These are phyloP conservation scores for Tokudaia tokunoshimensis DNA, from an alignment of 2,797 vertebrate species.

Conservation along the genomic window DNA sequence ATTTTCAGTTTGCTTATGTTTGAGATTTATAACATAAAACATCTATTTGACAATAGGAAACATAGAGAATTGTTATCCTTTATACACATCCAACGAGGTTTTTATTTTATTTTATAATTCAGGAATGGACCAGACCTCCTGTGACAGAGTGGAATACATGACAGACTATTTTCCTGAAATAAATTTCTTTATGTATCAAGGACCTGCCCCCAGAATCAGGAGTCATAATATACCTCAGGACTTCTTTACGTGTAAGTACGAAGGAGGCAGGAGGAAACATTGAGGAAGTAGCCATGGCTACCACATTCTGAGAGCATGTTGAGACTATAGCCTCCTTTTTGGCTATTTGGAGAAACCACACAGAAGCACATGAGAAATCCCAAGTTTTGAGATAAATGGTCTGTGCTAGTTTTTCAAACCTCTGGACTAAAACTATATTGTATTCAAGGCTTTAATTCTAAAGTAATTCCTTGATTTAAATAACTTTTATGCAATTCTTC, in stretches of 20 bases:
- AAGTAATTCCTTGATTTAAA: constrained; percentile 47
- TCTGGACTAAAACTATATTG: not conserved
- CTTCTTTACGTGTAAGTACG: constrained; percentile 93
- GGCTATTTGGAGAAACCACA: not conserved
- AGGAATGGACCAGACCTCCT: constrained; percentile 97
- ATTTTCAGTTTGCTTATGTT: not conserved
- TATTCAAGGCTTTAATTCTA: not conserved
- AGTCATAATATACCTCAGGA: constrained; percentile 89
- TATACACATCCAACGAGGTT: not conserved
- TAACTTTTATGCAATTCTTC: constrained; percentile 2
- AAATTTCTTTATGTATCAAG: constrained; percentile 92
- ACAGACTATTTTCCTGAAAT: constrained; percentile 88
- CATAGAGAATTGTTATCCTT: not conserved
- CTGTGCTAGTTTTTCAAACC: not conserved
- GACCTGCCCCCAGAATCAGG: constrained; percentile 94
- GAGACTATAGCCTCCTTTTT: not conserved
- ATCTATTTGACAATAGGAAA: not conserved
- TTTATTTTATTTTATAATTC: constrained; percentile 18
- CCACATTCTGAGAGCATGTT: not conserved
- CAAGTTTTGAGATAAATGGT: not conserved
- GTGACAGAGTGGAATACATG: constrained; percentile 90
- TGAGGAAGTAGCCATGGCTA: not conserved
- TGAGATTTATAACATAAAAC: constrained; percentile 12
- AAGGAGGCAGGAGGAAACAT: fast-evolving
- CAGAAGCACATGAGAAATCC: not conserved